Base-by-base conservation (phyloP, 2,797 vertebrate genomes). In the Amazona ochrocephala region DNA sequence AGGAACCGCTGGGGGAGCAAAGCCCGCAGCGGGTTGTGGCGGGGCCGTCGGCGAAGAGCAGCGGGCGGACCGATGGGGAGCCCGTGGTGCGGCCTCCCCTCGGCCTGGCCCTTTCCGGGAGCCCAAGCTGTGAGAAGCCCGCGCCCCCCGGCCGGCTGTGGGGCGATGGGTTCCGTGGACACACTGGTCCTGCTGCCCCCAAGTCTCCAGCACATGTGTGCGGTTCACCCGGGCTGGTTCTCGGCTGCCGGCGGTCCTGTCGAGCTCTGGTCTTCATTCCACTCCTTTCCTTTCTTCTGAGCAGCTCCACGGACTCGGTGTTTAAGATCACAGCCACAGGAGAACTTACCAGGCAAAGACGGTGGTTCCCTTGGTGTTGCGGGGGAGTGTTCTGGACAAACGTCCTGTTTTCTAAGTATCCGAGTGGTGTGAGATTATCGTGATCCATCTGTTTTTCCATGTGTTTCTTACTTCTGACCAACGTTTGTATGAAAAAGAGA, bases 371-470 rank as follows among this genome's bases (percentile, higher is more conserved):
- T 7, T 6, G 67, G 20, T 6, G n/a, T 60, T 18, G 15, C 20
- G 0, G 9, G 8, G 42, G 16, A 23, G 45, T 0, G 22, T 29
- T 44, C 32, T 11, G 60, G 30, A 72, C 48, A 22, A 18, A 21
- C 5, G 5, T 9, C 68, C 30, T 4, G 20, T 20, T 45, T 21
- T 32, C 47, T 24, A 11, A 45, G 18, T 29, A 1, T 2, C 44
- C 0, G 0, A n/a, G 32, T 10, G 8, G 26, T 1, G 32, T 11
- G 7, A 17, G 64, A 5, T n/a, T 22, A 5, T 48, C 3, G 0
- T 1, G 3, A n/a, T 24, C 61, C 48, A 1, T 15, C 45, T 12
- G 1, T 23, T 62, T 32, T 17, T 29, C 56, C 9, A 0, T 9
- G 50, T 6, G 18, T 29, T 22, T 27, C 53, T 45, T 18, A 8